Percentiles rank a stretch among this genome's conserved stretches.
Evolutionary conservation across 2,797 vertebrate species (phyloP).

Genomic region (Sebastes matsubarae): DNA sequence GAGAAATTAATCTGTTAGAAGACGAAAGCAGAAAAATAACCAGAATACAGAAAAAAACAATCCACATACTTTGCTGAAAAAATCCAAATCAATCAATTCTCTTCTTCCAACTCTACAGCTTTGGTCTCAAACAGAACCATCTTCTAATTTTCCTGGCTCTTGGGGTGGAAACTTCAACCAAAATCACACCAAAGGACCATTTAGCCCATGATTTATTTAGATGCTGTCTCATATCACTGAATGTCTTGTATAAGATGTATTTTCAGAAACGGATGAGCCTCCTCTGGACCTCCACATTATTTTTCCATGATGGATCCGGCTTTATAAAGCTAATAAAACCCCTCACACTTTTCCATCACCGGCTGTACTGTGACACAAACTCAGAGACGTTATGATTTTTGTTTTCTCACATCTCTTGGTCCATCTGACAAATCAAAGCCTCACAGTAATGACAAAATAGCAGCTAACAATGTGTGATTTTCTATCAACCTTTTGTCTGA

Average conservation of each 20-base stretch:
- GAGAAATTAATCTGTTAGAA: background rate
- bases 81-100: background rate
- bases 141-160: background rate
- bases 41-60: background rate
- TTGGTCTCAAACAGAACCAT: background rate
- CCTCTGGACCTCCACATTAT: background rate
- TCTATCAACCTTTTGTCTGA: background rate
- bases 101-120: background rate
- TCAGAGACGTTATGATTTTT: background rate
- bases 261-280: background rate
- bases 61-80: background rate
- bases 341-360: background rate
- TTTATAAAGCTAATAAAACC: background rate
- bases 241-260: background rate
- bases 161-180: background rate
- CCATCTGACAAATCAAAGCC: background rate
- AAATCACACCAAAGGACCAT: background rate
- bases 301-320: background rate
- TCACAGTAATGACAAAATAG: background rate
- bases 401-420: background rate
- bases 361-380: background rate
- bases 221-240: background rate
- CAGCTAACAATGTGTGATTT: background rate
- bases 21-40: background rate
- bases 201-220: background rate